Evolutionary conservation across 2,888 invertebrate genomes (phyloP).

Genomic region (Callimorpha dominula): DNA sequence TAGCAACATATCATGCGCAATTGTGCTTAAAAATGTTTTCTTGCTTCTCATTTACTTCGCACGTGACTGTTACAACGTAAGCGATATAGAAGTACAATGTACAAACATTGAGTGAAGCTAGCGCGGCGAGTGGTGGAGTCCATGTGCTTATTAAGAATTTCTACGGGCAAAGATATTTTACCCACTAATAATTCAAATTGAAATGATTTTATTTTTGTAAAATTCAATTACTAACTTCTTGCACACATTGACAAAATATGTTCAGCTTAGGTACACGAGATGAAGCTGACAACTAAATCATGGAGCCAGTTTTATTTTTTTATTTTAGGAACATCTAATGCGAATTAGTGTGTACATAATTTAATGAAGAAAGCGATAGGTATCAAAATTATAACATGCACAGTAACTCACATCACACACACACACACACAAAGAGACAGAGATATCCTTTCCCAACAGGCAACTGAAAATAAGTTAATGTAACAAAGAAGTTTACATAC

Average conservation of each 20-base stretch:
- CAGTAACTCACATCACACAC: too few species aligned
- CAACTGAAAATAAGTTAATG: not conserved
- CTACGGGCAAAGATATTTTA: too few species aligned
- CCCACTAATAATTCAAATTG: too few species aligned
- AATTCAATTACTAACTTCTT: not conserved
- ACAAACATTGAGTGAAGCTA: not conserved
- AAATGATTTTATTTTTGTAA: too few species aligned
- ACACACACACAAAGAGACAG: too few species aligned
- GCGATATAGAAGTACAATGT: not conserved
- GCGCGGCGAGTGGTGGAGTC: not conserved
- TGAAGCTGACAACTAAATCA: too few species aligned
- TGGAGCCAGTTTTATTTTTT: not conserved
- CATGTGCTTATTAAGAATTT: not conserved
- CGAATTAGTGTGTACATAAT: not conserved
- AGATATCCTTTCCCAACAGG: too few species aligned
- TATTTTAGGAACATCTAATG: not conserved
- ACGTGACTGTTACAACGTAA: slow-evolving; percentile 1
- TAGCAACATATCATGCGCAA: slow-evolving; percentile 38
- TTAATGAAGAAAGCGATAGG: not conserved
- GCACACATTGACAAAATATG: too few species aligned
- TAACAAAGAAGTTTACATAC: not conserved
- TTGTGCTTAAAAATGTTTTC: slow-evolving; percentile 33
- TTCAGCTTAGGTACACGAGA: too few species aligned
- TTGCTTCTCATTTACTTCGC: slow-evolving; percentile 31
- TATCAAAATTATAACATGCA: not conserved